Percentiles rank a stretch among this genome's conserved stretches.
These are phyloP conservation scores for Paracentrotus lividus DNA, from an alignment of 53 echinoderm and acorn worm genomes.

Conservation along the genomic window DNA sequence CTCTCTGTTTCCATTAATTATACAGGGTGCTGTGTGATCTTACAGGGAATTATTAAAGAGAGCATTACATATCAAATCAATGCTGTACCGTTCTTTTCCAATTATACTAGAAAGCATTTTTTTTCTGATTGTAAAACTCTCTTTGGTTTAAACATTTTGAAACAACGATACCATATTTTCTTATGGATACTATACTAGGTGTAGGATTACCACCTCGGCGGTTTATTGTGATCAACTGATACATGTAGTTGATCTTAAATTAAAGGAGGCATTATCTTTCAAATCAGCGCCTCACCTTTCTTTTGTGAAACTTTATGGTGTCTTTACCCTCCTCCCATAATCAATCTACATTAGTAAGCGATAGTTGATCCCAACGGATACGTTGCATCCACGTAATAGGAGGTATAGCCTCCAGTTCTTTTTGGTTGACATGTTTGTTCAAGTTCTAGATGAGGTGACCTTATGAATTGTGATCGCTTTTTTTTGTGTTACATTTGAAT, in stretches of 20 bases:
- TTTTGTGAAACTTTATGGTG: background rate
- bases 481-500: background rate
- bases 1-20: too few relatives aligned
- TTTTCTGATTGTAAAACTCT: too few relatives aligned
- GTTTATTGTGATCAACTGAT: too few relatives aligned
- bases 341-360: background rate
- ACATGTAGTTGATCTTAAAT: background rate
- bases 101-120: too few relatives aligned
- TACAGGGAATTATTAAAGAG: too few relatives aligned
- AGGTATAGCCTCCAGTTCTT: background rate
- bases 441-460: background rate
- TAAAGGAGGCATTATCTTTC: background rate
- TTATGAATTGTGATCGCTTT: background rate
- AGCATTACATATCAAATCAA: too few relatives aligned
- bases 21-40: too few relatives aligned
- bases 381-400: background rate
- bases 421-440: constrained; percentile 28
- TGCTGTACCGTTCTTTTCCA: too few relatives aligned
- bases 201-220: too few relatives aligned
- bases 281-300: background rate
- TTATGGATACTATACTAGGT: too few relatives aligned
- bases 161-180: too few relatives aligned
- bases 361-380: background rate
- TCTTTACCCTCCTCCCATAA: background rate
- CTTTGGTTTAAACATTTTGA: too few relatives aligned